phyloP scores from a whole-genome alignment of 2,797 vertebrate genomes.

The Lepilemur ruficaudatus region DNA sequence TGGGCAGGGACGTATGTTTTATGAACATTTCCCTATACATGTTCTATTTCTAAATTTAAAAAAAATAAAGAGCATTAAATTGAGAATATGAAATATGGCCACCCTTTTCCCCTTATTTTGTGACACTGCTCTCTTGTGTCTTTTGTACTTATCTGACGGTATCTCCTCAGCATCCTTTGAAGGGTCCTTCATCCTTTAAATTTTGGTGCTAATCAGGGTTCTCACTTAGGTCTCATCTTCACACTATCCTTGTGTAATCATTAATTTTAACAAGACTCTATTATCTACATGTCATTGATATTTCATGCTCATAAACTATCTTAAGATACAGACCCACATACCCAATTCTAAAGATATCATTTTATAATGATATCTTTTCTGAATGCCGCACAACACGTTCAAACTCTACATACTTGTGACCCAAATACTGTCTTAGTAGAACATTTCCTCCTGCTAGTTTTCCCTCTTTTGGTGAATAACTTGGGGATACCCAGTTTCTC shows the following conservation, averaged over 20 bases:
- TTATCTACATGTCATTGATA: neutral
- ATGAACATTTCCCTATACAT: neutral
- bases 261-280: neutral
- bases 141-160: neutral
- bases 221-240: neutral
- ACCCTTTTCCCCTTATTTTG: neutral
- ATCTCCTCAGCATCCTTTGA: neutral
- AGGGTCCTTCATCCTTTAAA: neutral
- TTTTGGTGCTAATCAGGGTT: neutral
- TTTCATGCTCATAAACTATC: neutral
- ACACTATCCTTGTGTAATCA: neutral
- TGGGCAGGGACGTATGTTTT: neutral
- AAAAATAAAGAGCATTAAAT: neutral
- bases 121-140: neutral
- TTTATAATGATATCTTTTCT: neutral
- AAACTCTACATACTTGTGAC: rapidly evolving
- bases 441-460: neutral
- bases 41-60: neutral
- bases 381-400: neutral
- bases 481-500: neutral
- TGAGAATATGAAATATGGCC: neutral
- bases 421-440: neutral
- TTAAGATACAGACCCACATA: neutral
- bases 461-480: neutral
- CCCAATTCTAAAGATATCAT: neutral